Conservation (phyloP, 2,113 vertebrate genomes). For the Pelodiscus sinensis region DNA sequence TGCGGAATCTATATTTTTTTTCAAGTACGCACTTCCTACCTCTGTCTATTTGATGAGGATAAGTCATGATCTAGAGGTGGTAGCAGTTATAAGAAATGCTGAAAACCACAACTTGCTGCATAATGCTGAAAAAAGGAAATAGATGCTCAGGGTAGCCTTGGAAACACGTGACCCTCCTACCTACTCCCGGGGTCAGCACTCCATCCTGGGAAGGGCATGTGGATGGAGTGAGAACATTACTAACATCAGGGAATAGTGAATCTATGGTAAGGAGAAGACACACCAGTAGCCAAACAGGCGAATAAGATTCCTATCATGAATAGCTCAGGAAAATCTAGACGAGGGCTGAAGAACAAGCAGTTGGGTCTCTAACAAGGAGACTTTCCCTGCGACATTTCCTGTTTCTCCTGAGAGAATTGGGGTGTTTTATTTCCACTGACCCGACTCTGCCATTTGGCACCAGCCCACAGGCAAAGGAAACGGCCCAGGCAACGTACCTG, state of each 20-base stretch:
- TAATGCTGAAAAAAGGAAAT: fast-evolving
- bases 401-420: not conserved
- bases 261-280: not conserved
- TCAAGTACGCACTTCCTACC: not conserved
- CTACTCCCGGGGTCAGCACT: not conserved
- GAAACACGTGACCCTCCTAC: not conserved
- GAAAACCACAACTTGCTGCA: not conserved
- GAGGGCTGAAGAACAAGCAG: not conserved
- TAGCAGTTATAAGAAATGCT: not conserved
- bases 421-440: not conserved
- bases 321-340: not conserved
- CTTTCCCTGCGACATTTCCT: fast-evolving
- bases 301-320: not conserved
- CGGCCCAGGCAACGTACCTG: fast-evolving
- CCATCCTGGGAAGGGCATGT: not conserved
- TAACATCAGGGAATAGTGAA: not conserved
- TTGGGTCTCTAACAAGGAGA: not conserved
- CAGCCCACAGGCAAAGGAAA: fast-evolving
- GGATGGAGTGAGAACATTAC: not conserved
- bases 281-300: not conserved
- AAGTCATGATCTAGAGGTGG: not conserved
- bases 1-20: not conserved
- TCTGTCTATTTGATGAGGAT: not conserved
- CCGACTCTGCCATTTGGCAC: not conserved
- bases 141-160: not conserved